Evolutionary conservation across 2,888 invertebrate genomes (phyloP), one percentile per base, ranked within the genome.

Genomic region (Melipona bicolor): DNA sequence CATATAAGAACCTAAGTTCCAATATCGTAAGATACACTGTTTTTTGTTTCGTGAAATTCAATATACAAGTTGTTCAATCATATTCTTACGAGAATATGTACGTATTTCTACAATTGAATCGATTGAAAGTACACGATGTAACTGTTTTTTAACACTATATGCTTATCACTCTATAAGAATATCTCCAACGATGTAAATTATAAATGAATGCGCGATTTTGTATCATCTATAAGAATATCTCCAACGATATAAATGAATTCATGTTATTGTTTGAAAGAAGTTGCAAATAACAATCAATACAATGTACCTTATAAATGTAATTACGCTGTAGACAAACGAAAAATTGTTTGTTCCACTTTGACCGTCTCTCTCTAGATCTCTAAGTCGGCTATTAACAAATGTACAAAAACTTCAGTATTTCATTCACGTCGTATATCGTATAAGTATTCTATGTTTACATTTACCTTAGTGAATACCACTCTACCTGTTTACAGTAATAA

Each of bases 381-480:
- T 78, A 83, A 77, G 77, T 87, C 81, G 81, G 88, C 90, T 92
- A 92, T 91, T 90, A 92, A 92, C 92, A 92, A 92, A 91, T 92
- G 91, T 92, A 92, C 91, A 92, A 91, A 91, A 91, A 68, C 27
- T 77, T 56, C 50, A 43, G 59, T 24, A 59, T 78, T 62, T 74
- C 75, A 72, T 81, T 67, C 88, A 85, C n/a, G 17, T 77, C 49
- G n/a, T 79, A 73, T 52, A 52, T 32, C 11, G 21, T 19, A 4
- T 21, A 32, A 32, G 32, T 13, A 32, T 21, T 36, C 2, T 64
- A 13, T 64, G 64, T 64, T 64, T 64, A 64, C 21, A 64, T 64
- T 50, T 19, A 13, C n/a, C 52, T n/a, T 56, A n/a, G 50, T 59
- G 50, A 49, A 36, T 54, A 24, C n/a, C 62, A 49, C 24, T 36